Conservation (phyloP, 92 coral and sea anemone species). For the Pocillopora grandis region DNA sequence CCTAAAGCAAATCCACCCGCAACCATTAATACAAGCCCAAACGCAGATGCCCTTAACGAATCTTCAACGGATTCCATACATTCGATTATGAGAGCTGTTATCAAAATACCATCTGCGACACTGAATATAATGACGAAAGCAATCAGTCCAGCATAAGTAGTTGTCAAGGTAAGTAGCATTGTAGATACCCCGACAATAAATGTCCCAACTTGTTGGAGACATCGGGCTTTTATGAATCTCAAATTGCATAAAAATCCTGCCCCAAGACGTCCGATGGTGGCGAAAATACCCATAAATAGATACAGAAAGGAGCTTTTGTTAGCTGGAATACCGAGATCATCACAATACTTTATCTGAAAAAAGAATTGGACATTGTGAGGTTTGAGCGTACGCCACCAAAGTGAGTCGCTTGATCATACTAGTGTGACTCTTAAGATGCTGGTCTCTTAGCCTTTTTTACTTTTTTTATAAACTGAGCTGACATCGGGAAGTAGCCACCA, state of each 20-base stretch:
- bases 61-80: slow-evolving; percentile 1
- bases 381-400: no score
- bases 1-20: neutral
- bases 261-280: slow-evolving; percentile 42
- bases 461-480: no score
- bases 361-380: neutral
- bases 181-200: slow-evolving; percentile 13
- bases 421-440: no score
- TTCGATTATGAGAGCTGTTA: neutral
- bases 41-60: neutral
- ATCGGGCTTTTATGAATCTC: slow-evolving; percentile 20
- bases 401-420: no score
- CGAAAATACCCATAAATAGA: slow-evolving; percentile 41
- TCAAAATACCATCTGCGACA: slow-evolving; percentile 8
- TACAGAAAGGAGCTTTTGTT: slow-evolving; percentile 39
- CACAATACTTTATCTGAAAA: slow-evolving; percentile 40
- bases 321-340: slow-evolving; percentile 42
- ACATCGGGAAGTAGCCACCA: no score
- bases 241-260: slow-evolving; percentile 47
- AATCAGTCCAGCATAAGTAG: neutral
- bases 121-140: slow-evolving; percentile 16
- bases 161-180: slow-evolving; percentile 10
- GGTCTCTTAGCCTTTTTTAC: no score
- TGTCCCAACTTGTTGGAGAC: slow-evolving; percentile 30
- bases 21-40: neutral